These are phyloP conservation scores for Gymnothorax reevesii DNA, from an alignment of 2,797 vertebrate genomes.

Conservation along the genomic window DNA sequence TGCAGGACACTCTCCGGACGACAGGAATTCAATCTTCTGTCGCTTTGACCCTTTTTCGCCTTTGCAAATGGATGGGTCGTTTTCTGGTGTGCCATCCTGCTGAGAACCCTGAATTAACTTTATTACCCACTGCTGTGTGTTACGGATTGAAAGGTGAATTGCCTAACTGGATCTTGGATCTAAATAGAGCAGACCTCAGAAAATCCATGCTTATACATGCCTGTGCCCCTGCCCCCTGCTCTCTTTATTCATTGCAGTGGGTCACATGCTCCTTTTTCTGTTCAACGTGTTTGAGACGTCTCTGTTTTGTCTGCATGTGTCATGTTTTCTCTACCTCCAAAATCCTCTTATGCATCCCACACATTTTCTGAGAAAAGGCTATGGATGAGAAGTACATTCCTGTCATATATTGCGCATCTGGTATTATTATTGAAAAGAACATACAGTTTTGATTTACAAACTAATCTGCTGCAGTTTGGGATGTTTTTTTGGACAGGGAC, in stretches of 20 bases:
- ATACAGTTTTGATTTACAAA: background rate
- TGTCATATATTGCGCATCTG: background rate
- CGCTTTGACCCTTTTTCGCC: slow-evolving; percentile 23
- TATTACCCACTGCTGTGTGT: slow-evolving; percentile 16
- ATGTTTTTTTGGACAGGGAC: background rate
- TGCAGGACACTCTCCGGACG: slow-evolving; percentile 1
- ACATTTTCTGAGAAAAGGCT: background rate
- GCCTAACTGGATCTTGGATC: background rate
- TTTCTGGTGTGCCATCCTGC: slow-evolving; percentile 8
- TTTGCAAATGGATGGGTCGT: slow-evolving; percentile 24
- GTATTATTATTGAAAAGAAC: background rate
- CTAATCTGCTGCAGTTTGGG: background rate
- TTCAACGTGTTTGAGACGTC: background rate
- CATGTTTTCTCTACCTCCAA: background rate
- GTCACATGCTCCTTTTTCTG: background rate
- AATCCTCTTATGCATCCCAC: slow-evolving; percentile 2
- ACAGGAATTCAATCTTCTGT: slow-evolving; percentile 25
- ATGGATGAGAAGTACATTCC: background rate
- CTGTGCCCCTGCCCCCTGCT: background rate
- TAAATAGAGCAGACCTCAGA: background rate
- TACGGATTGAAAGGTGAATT: background rate
- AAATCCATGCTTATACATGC: background rate
- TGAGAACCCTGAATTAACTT: background rate
- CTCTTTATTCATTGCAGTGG: background rate
- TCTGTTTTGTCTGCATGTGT: background rate